These are phyloP conservation scores for Brachionus rubens DNA, from an alignment of 1,140 invertebrate genomes.

Conservation along the genomic window DNA sequence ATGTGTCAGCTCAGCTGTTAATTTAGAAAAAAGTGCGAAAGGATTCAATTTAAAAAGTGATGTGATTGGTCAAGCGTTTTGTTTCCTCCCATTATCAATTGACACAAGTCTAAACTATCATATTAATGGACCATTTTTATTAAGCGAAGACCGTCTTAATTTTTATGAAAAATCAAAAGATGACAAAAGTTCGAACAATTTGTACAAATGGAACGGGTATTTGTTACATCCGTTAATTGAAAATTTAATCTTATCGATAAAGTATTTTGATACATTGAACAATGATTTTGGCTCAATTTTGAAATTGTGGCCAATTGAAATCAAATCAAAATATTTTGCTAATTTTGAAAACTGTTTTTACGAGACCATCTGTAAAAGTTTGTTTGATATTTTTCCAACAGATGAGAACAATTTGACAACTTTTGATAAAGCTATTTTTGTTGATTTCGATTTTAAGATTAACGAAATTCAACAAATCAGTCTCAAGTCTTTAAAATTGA, in stretches of 20 bases:
- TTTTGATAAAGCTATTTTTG: background rate
- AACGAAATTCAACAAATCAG: background rate
- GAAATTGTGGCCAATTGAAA: background rate
- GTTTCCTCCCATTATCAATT: slow-evolving; percentile 54
- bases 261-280: background rate
- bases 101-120: slow-evolving; percentile 53
- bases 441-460: slow-evolving; percentile 10
- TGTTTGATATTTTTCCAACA: background rate
- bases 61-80: slow-evolving; percentile 52
- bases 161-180: slow-evolving; percentile 2
- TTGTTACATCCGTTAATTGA: background rate
- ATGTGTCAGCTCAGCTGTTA: slow-evolving; percentile 52
- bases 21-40: slow-evolving; percentile 28
- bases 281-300: background rate
- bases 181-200: background rate
- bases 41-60: slow-evolving; percentile 14
- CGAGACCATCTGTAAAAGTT: background rate
- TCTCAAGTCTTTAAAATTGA: background rate
- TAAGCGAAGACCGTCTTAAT: slow-evolving; percentile 49
- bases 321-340: background rate
- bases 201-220: slow-evolving; percentile 27
- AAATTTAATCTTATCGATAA: slow-evolving; percentile 14
- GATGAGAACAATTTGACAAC: background rate
- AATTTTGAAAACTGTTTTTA: slow-evolving; percentile 2
- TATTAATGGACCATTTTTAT: slow-evolving; percentile 57